Conservation (phyloP, 2,797 vertebrate genomes). For the Notolepis coatsorum region DNA sequence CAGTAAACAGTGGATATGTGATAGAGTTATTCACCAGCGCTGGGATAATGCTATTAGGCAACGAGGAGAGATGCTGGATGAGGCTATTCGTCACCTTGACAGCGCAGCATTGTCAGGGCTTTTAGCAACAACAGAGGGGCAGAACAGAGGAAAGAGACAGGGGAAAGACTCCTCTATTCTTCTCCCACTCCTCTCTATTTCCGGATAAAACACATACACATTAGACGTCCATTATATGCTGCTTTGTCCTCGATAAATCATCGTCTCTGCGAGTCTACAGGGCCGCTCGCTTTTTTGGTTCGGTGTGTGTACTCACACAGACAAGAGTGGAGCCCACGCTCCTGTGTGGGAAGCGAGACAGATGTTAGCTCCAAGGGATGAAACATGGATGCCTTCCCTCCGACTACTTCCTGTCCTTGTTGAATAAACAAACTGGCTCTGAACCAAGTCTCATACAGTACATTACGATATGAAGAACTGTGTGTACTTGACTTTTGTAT, state of each 20-base stretch:
- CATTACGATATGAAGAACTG: too few relatives aligned
- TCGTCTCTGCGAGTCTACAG: conserved; percentile 55
- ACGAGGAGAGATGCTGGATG: conserved; percentile 75
- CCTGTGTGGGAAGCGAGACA: conserved; percentile 32
- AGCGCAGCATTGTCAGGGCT: conserved; percentile 76
- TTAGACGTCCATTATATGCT: conserved; percentile 75
- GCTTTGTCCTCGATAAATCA: conserved; percentile 78
- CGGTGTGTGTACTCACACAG: conserved; percentile 37
- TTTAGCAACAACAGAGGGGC: conserved; percentile 61
- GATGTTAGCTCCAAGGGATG: conserved; percentile 5
- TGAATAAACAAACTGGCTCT: too few relatives aligned
- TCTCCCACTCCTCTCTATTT: conserved; percentile 61
- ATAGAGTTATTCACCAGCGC: conserved; percentile 75
- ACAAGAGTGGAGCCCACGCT: conserved; percentile 14
- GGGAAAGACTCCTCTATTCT: conserved; percentile 66
- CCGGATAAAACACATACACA: conserved; percentile 73
- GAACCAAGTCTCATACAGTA: too few relatives aligned
- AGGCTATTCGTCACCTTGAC: conserved; percentile 80
- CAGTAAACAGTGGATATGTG: conserved; percentile 61
- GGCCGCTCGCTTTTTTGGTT: conserved; percentile 29
- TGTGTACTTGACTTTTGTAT: too few relatives aligned
- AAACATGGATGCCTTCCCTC: too few relatives aligned
- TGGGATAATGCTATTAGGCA: conserved; percentile 80
- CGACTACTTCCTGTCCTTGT: too few relatives aligned
- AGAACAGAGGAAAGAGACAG: conserved; percentile 68